Base-by-base conservation (phyloP, 2,888 invertebrate species). In the Miltochrista miniata region DNA sequence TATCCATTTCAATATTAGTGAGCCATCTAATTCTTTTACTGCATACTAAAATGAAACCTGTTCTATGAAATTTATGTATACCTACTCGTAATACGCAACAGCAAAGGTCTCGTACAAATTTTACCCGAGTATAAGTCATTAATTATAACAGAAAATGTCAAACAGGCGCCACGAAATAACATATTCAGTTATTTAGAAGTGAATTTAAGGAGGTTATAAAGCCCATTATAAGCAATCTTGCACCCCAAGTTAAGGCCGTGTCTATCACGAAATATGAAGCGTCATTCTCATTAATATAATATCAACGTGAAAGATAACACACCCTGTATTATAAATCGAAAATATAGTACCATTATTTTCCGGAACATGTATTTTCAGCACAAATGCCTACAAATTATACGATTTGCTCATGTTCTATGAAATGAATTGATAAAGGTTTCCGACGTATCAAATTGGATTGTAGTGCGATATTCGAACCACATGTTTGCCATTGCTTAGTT, bases 211-310 rank as follows among this genome's bases (percentile, higher is more conserved):
- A 14, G 36, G 59, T 72, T 64, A 54, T 49, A 59, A 51, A 51
- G 42, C 44, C 50, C 37, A 51, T 56, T 62, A 43, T 54, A 56
- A 42, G 37, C 51, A 50, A 52, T 7, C 54, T 45, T 36, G 36
- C 13, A 40, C 53, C 11, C 45, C 45, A 56, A 47, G 34, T 61
- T 55, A 45, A 43, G 48, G 52, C 30, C 29, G 55, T 51, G 53
- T 56, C 56, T 62, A 51, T 54, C 43, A 41, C 48, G 56, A 64
- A 64, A 64, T 58, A 53, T 60, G 64, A 56, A 44, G 45, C 55
- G 49, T 64, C 68, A 67, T 54, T 51, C 59, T 69, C 70, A 70
- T 70, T 70, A 69, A 69, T 69, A 67, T 66, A 59, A 58, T 61
- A 67, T 61, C 56, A 67, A 43, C 51, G 44, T 61, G 67, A 62